phyloP scores from a whole-genome alignment of 2,797 vertebrate species.

The Anguilla pacifica region DNA sequence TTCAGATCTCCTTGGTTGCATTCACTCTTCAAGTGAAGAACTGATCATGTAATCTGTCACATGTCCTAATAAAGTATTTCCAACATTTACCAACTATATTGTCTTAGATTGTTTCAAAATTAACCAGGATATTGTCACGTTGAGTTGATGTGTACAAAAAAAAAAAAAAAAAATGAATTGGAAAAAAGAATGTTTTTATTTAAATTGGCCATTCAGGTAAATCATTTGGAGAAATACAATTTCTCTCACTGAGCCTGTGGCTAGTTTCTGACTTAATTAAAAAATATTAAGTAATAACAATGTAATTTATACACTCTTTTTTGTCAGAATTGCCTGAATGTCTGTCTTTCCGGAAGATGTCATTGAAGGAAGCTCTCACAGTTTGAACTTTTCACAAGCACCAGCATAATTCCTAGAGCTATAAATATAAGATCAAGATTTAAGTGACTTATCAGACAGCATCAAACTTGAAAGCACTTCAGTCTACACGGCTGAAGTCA shows the following conservation, averaged over 20 bases:
- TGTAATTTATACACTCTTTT: background rate
- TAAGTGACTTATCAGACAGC: background rate
- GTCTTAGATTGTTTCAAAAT: background rate
- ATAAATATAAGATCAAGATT: background rate
- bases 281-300: background rate
- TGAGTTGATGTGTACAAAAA: background rate
- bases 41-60: background rate
- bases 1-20: conserved; percentile 16
- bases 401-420: background rate
- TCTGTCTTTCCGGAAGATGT: background rate
- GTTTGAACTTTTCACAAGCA: background rate
- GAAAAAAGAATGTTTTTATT: no score
- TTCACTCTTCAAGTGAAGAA: background rate
- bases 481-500: background rate
- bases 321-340: background rate
- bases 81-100: background rate
- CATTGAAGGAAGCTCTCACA: background rate
- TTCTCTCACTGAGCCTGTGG: background rate
- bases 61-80: background rate
- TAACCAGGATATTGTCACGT: background rate
- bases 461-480: background rate
- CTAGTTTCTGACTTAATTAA: background rate
- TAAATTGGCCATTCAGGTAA: background rate
- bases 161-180: background rate
- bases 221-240: background rate